These are phyloP conservation scores for Bradypodion ventrale DNA, from an alignment of 2,797 vertebrate genomes.

Conservation along the genomic window DNA sequence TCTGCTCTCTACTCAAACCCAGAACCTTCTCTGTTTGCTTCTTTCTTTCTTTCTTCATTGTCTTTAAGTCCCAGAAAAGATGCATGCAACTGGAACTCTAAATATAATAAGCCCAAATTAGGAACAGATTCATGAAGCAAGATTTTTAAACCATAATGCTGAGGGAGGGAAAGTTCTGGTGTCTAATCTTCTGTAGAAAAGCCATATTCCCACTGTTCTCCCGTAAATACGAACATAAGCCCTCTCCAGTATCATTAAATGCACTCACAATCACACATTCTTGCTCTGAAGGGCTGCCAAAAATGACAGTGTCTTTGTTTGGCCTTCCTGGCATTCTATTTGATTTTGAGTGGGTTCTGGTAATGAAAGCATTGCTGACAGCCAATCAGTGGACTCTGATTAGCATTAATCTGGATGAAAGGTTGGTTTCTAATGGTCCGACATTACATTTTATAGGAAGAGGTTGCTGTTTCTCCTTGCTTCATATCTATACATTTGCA, in stretches of 20 bases:
- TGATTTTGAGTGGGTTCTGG: no score
- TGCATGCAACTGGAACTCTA: not conserved
- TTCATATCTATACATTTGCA: not conserved
- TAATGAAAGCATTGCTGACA: not conserved
- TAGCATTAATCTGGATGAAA: not conserved
- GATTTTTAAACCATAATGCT: not conserved
- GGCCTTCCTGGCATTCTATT: not conserved
- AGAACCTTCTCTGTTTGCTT: not conserved
- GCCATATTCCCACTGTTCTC: not conserved
- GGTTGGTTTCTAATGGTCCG: not conserved
- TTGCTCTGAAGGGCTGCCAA: not conserved
- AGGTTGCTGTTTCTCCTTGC: not conserved
- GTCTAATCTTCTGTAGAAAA: not conserved
- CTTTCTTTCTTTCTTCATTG: not conserved
- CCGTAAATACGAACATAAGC: not conserved
- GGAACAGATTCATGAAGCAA: not conserved
- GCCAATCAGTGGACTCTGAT: not conserved
- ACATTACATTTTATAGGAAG: not conserved
- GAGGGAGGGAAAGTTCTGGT: not conserved
- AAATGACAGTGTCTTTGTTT: not conserved
- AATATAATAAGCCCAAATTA: not conserved
- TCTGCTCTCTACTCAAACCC: not conserved
- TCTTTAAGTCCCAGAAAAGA: not conserved
- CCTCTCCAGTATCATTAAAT: not conserved
- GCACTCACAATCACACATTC: no score